Evolutionary conservation across 2,888 invertebrate genomes (phyloP), one percentile per base, ranked within the genome.

Genomic region (Ceratothoa steindachneri): DNA sequence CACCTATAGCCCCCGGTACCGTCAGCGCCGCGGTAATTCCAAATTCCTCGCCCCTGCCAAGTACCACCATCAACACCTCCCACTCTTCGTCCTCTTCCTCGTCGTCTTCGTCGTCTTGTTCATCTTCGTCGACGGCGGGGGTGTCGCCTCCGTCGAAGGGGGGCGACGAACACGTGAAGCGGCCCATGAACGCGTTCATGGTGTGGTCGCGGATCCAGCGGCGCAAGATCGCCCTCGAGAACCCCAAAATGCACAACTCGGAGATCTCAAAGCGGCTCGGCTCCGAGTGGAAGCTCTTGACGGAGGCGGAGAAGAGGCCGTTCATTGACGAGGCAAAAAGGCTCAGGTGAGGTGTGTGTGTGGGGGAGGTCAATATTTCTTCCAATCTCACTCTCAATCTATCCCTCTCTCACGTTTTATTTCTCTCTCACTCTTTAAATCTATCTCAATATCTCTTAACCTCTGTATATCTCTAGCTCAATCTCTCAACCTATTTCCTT

Each of bases 171-270:
- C 94, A 95, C 85, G 95, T 97, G 83, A 97, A 97, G 85, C 87
- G 97, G 22, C 97, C 97, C 0, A 97, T 97, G 97, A 97, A 97
- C 86, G 96, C 97, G 0, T 97, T 97, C 86, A 97, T 97, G 95
- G 95, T 93, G 30, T 96, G 96, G 96, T 95, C 95, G 5, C 86
- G 95, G 64, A 90, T 94, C 30, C 95, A 95, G 84, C 87, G 96
- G 22, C 88, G 94, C 71, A 93, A 95, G 85, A 95, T 96, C 83
- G 94, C 95, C 0, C 89, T 92, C 85, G 95, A 96, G 82, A 95
- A 96, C 84, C 96, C 96, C 29, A 87, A 87, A 82, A 87, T 87
- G 87, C 87, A 87, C 84, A 87, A 87, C 82, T 86, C 86, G 7
- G 81, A 96, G 92, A 96, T 96, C 80, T 93, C 93, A 24, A 96